Evolutionary conservation across 2,797 vertebrate species (phyloP).

Genomic region (Hydrophis major): DNA sequence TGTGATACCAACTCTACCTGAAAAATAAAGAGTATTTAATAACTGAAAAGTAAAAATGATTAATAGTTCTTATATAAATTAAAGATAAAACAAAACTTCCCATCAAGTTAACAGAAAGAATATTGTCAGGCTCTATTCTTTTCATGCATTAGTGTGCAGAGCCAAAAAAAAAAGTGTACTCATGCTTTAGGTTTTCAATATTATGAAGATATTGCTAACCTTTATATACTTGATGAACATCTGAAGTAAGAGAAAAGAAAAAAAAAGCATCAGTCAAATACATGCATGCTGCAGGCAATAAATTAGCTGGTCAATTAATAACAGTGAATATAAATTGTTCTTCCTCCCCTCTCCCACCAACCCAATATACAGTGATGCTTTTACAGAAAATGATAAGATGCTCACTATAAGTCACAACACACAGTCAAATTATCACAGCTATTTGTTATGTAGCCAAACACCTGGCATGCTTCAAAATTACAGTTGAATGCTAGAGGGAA

Average conservation of each 20-base stretch:
- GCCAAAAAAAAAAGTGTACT: slow-evolving; percentile 57
- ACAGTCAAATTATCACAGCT: slow-evolving; percentile 23
- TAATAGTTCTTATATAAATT: slow-evolving; percentile 12
- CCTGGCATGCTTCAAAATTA: background rate
- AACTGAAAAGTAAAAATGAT: slow-evolving; percentile 30
- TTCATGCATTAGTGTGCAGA: slow-evolving; percentile 74
- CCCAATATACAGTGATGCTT: slow-evolving; percentile 51
- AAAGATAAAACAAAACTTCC: slow-evolving; percentile 26
- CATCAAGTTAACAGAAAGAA: slow-evolving; percentile 49
- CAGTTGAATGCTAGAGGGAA: background rate
- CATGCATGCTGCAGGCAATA: slow-evolving; percentile 83
- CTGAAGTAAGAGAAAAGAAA: slow-evolving; percentile 87
- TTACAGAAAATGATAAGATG: slow-evolving; percentile 52
- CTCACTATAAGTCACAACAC: slow-evolving; percentile 2
- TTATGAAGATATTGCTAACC: slow-evolving; percentile 88
- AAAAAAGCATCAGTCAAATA: slow-evolving; percentile 80
- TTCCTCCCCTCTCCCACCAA: slow-evolving; percentile 29
- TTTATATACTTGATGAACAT: slow-evolving; percentile 99
- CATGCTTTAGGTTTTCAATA: slow-evolving; percentile 69
- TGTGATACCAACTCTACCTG: slow-evolving; percentile 95
- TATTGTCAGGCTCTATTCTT: slow-evolving; percentile 56
- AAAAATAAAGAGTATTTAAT: slow-evolving; percentile 54
- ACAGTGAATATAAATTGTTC: slow-evolving; percentile 8
- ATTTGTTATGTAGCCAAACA: slow-evolving; percentile 16
- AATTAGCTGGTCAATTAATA: slow-evolving; percentile 57